phyloP scores from a whole-genome alignment of 1,140 invertebrate species.

The Ditylenchus dipsaci region DNA sequence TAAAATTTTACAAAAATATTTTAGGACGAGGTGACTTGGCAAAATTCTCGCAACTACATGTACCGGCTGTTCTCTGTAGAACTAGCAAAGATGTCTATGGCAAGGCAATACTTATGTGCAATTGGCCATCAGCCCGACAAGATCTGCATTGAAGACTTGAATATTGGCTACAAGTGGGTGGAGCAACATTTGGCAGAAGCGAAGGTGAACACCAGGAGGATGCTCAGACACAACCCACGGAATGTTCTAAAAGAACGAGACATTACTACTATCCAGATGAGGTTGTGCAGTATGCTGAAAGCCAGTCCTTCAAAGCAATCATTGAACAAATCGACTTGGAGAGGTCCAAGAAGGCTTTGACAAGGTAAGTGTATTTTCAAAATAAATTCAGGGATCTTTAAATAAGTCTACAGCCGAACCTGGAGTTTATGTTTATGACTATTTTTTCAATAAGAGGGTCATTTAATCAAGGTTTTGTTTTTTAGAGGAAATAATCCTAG shows the following conservation, averaged over 20 bases:
- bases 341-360: slow-evolving; percentile 19
- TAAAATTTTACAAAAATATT: slow-evolving; percentile 13
- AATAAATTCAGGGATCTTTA: too few relatives aligned
- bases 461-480: too few relatives aligned
- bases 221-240: background rate
- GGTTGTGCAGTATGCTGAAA: slow-evolving; percentile 34
- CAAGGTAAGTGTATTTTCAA: slow-evolving; percentile 24
- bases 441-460: too few relatives aligned
- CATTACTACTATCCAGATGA: slow-evolving; percentile 35
- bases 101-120: slow-evolving; percentile 39
- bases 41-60: slow-evolving; percentile 47
- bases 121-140: slow-evolving; percentile 2
- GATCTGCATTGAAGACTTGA: slow-evolving; percentile 25
- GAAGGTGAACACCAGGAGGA: slow-evolving; percentile 20
- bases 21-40: slow-evolving; percentile 50
- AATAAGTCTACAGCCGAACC: too few relatives aligned
- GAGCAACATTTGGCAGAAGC: slow-evolving; percentile 32
- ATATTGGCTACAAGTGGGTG: slow-evolving; percentile 38
- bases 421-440: too few relatives aligned
- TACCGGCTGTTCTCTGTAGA: slow-evolving; percentile 44
- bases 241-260: slow-evolving; percentile 24
- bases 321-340: slow-evolving; percentile 27
- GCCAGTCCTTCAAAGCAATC: slow-evolving; percentile 31
- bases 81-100: slow-evolving; percentile 47
- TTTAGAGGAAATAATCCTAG: too few relatives aligned